phyloP scores from a whole-genome alignment of 2,888 invertebrate genomes.

The Pyrocoelia pectoralis region DNA sequence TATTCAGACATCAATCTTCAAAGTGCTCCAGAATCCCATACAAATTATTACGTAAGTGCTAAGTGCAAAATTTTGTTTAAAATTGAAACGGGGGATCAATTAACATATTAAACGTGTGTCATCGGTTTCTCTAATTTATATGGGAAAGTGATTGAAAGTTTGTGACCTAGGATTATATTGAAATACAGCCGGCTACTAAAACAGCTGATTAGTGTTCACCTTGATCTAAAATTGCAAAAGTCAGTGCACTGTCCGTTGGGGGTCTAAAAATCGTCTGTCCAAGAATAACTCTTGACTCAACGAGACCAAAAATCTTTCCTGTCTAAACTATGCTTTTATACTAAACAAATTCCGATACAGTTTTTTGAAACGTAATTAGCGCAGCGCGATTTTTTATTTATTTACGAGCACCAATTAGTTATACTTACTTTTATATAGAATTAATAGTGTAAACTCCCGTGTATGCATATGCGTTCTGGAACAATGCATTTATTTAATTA shows the following conservation, averaged over 20 bases:
- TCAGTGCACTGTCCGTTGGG: conserved; percentile 42
- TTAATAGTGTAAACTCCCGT: conserved; percentile 24
- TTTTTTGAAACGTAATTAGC: not conserved
- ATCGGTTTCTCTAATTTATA: too few species aligned
- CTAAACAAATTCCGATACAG: conserved; percentile 4
- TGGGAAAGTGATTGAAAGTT: too few species aligned
- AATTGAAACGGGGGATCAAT: too few species aligned
- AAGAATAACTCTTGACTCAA: conserved; percentile 36
- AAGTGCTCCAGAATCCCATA: too few species aligned
- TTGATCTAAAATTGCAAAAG: conserved; percentile 42
- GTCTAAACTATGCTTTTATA: conserved; percentile 13
- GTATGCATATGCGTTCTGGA: conserved; percentile 36
- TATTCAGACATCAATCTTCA: too few species aligned
- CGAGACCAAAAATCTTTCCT: conserved; percentile 27
- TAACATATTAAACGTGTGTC: too few species aligned
- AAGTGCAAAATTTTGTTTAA: too few species aligned
- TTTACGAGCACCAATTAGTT: not conserved
- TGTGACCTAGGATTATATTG: too few species aligned
- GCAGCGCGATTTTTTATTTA: not conserved
- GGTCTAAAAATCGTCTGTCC: conserved; percentile 40
- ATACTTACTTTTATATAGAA: not conserved
- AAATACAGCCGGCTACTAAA: conserved; percentile 18
- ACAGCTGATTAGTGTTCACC: conserved; percentile 42
- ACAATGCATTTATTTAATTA: conserved; percentile 39
- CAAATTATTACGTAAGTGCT: too few species aligned